Percentiles rank a stretch among this genome's conserved stretches.
phyloP scores from a whole-genome alignment of 2,888 invertebrate genomes.

The Deroplatys truncata region DNA sequence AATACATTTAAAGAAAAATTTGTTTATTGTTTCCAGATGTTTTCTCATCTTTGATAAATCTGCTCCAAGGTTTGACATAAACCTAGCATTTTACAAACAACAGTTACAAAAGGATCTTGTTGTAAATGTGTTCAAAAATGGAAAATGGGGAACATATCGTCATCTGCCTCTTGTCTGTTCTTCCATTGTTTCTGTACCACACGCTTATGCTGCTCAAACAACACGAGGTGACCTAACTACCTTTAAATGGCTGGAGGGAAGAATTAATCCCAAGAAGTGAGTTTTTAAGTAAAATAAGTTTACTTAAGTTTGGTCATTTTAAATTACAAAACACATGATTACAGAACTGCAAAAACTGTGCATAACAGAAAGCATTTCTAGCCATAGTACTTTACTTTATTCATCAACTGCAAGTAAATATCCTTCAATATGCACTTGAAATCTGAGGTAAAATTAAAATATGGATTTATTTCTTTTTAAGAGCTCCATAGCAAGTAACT shows the following conservation, averaged over 20 bases:
- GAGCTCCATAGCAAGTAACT: too few species aligned
- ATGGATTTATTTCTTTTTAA: too few species aligned
- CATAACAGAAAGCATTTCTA: too few species aligned
- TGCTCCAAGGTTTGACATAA: slow-evolving; percentile 62
- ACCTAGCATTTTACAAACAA: slow-evolving; percentile 59
- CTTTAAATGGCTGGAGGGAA: slow-evolving; percentile 76
- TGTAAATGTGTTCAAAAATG: slow-evolving; percentile 69
- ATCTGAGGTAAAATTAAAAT: too few species aligned
- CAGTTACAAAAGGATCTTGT: slow-evolving; percentile 48
- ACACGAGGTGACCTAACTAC: slow-evolving; percentile 84
- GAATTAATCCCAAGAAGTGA: background rate
- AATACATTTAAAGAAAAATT: too few species aligned
- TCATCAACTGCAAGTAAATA: too few species aligned
- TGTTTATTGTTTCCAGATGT: slow-evolving; percentile 3
- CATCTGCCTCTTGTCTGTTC: slow-evolving; percentile 64
- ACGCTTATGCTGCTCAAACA: slow-evolving; percentile 72
- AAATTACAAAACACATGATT: too few species aligned
- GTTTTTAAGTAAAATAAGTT: background rate
- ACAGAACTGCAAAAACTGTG: too few species aligned
- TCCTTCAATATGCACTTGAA: too few species aligned
- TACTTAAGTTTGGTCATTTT: too few species aligned
- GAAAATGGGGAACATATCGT: slow-evolving; percentile 77
- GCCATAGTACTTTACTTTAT: too few species aligned
- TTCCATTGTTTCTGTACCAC: slow-evolving; percentile 45
- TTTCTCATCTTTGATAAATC: slow-evolving; percentile 55